Conservation (phyloP, 2,888 invertebrate genomes). For the Coleophora flavipennella region DNA sequence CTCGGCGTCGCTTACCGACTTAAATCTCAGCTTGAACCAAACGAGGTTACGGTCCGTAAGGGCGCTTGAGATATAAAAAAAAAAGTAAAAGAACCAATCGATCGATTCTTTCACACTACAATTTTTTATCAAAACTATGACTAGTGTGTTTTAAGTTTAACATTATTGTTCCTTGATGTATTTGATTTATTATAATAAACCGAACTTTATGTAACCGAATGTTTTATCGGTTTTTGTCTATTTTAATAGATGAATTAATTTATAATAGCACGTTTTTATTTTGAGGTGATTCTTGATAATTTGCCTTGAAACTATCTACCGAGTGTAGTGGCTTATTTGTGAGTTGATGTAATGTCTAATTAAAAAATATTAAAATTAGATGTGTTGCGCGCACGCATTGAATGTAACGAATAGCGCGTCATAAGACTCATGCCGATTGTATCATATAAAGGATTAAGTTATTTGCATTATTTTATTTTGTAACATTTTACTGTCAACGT, state of each 20-base stretch:
- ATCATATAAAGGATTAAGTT: slow-evolving; percentile 13
- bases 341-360: slow-evolving; percentile 15
- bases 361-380: too few species aligned
- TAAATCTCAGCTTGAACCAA: slow-evolving; percentile 12
- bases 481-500: too few species aligned
- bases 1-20: slow-evolving; percentile 31
- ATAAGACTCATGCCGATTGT: slow-evolving; percentile 19
- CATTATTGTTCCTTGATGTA: slow-evolving; percentile 20
- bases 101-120: slow-evolving; percentile 48
- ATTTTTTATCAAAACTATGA: slow-evolving; percentile 60
- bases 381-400: too few species aligned
- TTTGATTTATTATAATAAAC: slow-evolving; percentile 1
- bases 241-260: slow-evolving; percentile 21
- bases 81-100: slow-evolving; percentile 23
- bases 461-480: slow-evolving; percentile 29
- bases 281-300: slow-evolving; percentile 11
- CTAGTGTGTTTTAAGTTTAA: slow-evolving; percentile 40
- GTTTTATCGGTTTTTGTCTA: slow-evolving; percentile 20
- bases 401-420: too few species aligned
- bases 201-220: slow-evolving; percentile 4
- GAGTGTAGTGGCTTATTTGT: slow-evolving; percentile 17
- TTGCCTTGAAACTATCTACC: slow-evolving; percentile 14
- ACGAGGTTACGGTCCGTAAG: slow-evolving; percentile 25
- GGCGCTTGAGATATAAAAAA: slow-evolving; percentile 25
- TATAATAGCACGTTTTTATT: slow-evolving; percentile 17